Conservation (phyloP, 2,797 vertebrate genomes). For the Chaunax sp. region DNA sequence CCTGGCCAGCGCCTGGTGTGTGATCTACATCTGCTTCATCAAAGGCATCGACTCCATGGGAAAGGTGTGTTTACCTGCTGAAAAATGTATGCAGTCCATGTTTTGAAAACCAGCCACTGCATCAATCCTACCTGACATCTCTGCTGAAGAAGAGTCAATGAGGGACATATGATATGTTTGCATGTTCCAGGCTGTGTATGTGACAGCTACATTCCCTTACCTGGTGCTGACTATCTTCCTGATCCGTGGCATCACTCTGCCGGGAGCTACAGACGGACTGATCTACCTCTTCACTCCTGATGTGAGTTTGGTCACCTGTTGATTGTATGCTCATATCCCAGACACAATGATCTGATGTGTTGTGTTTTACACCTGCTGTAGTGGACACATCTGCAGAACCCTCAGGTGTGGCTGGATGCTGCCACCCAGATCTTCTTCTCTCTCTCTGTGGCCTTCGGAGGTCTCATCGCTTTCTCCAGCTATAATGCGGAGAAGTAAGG, state of each 20-base stretch:
- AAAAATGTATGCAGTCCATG: background rate
- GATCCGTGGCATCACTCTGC: conserved; percentile 86
- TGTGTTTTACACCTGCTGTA: conserved; percentile 31
- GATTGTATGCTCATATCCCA: background rate
- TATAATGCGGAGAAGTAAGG: conserved; percentile 88
- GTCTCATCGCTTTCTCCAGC: conserved; percentile 93
- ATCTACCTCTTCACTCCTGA: conserved; percentile 90
- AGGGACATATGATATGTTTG: background rate
- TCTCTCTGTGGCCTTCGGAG: conserved; percentile 91
- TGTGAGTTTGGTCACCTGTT: conserved; percentile 77
- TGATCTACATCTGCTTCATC: conserved; percentile 90
- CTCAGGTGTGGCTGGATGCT: conserved; percentile 92
- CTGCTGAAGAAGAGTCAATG: background rate
- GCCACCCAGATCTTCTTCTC: conserved; percentile 96
- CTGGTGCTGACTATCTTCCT: conserved; percentile 91
- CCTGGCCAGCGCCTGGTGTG: conserved; percentile 83
- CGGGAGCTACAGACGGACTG: conserved; percentile 87
- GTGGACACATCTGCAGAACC: conserved; percentile 82
- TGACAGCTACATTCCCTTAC: conserved; percentile 91
- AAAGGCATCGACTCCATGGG: conserved; percentile 90
- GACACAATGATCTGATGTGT: background rate
- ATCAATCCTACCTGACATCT: no score
- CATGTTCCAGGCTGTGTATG: conserved; percentile 86
- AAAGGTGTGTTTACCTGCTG: conserved; percentile 83
- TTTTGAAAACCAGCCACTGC: background rate